phyloP scores from a whole-genome alignment of 2,888 invertebrate species.

The Bombyx huttoni region DNA sequence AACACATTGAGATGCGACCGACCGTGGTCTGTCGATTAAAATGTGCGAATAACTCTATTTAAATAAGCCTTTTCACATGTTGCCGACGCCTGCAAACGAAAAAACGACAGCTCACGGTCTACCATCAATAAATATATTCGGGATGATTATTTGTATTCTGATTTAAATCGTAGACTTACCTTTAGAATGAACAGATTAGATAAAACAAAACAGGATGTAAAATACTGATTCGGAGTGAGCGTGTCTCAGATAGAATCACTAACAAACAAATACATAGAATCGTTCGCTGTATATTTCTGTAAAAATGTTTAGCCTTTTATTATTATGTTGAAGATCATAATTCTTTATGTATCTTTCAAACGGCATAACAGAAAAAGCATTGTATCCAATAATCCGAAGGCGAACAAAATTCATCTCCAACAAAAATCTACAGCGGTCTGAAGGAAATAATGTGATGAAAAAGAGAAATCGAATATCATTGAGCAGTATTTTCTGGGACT shows the following conservation, averaged over 20 bases:
- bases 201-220: too few relatives aligned
- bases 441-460: constrained; percentile 2
- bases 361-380: not conserved
- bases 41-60: constrained; percentile 50
- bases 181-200: too few relatives aligned
- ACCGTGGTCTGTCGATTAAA: constrained; percentile 51
- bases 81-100: constrained; percentile 2
- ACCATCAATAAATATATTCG: too few relatives aligned
- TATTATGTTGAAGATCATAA: not conserved
- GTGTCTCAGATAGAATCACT: too few relatives aligned
- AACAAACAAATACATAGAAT: too few relatives aligned
- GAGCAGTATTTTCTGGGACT: not conserved
- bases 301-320: not conserved
- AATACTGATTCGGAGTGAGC: too few relatives aligned
- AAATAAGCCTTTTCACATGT: constrained; percentile 29
- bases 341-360: not conserved
- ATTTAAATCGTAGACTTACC: too few relatives aligned
- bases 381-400: not conserved
- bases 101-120: too few relatives aligned
- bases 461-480: not conserved
- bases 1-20: constrained; percentile 35
- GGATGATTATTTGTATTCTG: too few relatives aligned
- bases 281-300: too few relatives aligned
- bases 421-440: not conserved
- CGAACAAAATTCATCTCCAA: not conserved